Evolutionary conservation across 2,888 invertebrate genomes (phyloP).

Genomic region (Rhimphoctona megacephalus): DNA sequence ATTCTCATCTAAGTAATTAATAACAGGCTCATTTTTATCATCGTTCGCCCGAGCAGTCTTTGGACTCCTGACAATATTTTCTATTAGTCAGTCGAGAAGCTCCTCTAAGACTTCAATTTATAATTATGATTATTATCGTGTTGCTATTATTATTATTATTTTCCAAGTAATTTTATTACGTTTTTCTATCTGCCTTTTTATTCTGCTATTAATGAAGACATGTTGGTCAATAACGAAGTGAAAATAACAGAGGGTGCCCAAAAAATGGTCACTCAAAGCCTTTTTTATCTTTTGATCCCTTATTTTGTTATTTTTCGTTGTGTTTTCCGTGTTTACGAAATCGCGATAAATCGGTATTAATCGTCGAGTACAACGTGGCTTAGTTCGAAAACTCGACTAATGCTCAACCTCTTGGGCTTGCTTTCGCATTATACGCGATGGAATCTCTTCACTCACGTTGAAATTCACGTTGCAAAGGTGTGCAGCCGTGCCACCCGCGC

Average conservation of each 20-base stretch:
- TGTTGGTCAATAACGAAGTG: neutral
- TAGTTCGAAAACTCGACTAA: constrained; percentile 6
- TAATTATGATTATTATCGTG: constrained; percentile 27
- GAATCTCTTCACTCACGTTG: constrained; percentile 29
- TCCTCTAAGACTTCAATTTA: constrained; percentile 7
- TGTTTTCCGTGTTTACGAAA: constrained; percentile 18
- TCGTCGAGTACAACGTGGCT: constrained; percentile 36
- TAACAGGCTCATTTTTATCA: constrained; percentile 63
- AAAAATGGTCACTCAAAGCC: neutral
- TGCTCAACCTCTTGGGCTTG: constrained; percentile 17
- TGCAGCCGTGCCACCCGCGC: constrained; percentile 29
- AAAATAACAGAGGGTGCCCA: neutral
- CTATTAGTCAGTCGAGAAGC: constrained; percentile 31
- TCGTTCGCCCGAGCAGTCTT: constrained; percentile 11
- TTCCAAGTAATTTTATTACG: neutral
- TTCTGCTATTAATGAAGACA: neutral
- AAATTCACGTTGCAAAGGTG: constrained; percentile 43
- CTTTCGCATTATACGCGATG: constrained; percentile 54
- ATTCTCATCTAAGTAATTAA: constrained; percentile 31
- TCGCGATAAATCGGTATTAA: constrained; percentile 57
- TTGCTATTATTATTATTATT: constrained; percentile 16
- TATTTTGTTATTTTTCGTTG: neutral
- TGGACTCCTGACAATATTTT: constrained; percentile 31
- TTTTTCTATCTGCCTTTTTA: neutral
- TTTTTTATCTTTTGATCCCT: neutral